Evolutionary conservation across 37 sponge, comb jelly and placozoan species (phyloP).

Genomic region (Amphimedon queenslandica): DNA sequence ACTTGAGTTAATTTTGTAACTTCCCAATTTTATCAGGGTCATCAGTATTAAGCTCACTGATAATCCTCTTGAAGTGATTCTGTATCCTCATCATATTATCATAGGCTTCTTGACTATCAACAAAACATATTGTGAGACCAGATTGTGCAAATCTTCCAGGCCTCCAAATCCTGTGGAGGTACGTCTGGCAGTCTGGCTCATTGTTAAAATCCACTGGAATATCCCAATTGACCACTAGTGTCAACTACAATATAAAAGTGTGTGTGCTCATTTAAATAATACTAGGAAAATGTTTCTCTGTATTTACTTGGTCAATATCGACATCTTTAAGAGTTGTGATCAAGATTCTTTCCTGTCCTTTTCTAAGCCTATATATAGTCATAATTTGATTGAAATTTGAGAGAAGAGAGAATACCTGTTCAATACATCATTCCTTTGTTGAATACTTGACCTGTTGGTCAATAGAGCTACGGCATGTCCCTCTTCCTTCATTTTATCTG

Average conservation of each 20-base stretch:
- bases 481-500: constrained; percentile 69
- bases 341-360: constrained; percentile 89
- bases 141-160: constrained; percentile 86
- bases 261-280: neutral
- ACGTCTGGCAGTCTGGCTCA: constrained; percentile 82
- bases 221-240: constrained; percentile 94
- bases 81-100: constrained; percentile 65
- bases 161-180: constrained; percentile 84
- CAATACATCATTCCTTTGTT: constrained; percentile 75
- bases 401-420: constrained; percentile 46
- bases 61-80: constrained; percentile 80
- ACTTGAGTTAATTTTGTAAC: neutral
- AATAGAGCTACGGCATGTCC: constrained; percentile 93
- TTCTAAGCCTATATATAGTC: constrained; percentile 53
- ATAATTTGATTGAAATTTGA: no score
- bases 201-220: constrained; percentile 51
- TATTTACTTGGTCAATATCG: constrained; percentile 88
- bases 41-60: constrained; percentile 60
- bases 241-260: constrained; percentile 25
- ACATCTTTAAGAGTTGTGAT: constrained; percentile 92
- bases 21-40: constrained; percentile 79
- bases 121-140: constrained; percentile 92
- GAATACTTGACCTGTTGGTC: constrained; percentile 79
- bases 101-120: constrained; percentile 76
- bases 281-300: no score